Conservation (phyloP, 2,888 invertebrate genomes). For the Omphaloscelis lunosa region DNA sequence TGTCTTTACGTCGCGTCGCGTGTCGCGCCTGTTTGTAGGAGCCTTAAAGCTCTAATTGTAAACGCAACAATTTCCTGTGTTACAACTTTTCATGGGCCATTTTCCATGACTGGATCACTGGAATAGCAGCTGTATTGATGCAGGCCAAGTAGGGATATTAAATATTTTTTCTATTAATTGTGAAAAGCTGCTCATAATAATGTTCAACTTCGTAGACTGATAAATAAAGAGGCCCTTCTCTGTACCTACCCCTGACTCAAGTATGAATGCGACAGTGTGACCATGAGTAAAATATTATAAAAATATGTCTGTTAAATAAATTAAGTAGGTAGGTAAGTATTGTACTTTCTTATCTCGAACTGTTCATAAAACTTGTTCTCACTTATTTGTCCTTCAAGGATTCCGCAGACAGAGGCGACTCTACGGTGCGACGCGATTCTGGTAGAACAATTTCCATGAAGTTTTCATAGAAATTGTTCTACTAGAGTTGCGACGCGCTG, state of each 20-base stretch:
- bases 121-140: not conserved
- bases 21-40: no score
- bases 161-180: slow-evolving; percentile 4
- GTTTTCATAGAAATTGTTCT: no score
- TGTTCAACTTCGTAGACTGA: slow-evolving; percentile 8
- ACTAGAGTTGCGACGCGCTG: no score
- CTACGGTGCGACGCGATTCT: no score
- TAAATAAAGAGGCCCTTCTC: slow-evolving; percentile 2
- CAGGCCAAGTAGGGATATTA: not conserved
- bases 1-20: no score
- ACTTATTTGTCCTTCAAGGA: slow-evolving; percentile 10
- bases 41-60: no score
- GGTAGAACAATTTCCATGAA: no score
- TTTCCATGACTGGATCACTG: not conserved
- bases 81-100: not conserved
- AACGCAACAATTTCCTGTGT: slow-evolving; percentile 1
- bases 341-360: slow-evolving; percentile 30
- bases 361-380: slow-evolving; percentile 21
- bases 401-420: no score
- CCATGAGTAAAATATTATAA: slow-evolving; percentile 1
- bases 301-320: not conserved
- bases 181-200: not conserved
- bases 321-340: not conserved
- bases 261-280: slow-evolving; percentile 16
- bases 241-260: not conserved